These are phyloP conservation scores for Peromyscus attwateri DNA, from an alignment of 2,797 vertebrate genomes.

Conservation along the genomic window DNA sequence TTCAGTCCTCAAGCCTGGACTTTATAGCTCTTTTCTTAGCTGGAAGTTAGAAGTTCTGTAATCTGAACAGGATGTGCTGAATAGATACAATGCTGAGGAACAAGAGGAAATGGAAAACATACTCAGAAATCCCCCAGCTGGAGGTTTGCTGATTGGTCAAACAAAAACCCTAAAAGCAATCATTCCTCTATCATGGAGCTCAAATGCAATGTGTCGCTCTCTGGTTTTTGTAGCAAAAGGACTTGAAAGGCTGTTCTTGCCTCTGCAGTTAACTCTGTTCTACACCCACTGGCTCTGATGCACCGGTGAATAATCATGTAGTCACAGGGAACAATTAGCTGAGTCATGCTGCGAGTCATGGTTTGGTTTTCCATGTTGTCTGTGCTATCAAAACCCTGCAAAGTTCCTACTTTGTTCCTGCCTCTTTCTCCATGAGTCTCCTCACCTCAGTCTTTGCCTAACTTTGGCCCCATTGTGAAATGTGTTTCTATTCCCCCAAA, in stretches of 20 bases:
- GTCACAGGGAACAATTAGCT: background rate
- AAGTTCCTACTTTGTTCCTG: background rate
- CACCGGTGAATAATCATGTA: background rate
- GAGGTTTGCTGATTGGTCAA: background rate
- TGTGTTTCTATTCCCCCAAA: background rate
- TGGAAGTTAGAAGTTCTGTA: background rate
- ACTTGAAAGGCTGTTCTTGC: background rate
- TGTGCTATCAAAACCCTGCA: background rate
- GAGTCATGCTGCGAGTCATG: background rate
- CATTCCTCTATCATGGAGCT: background rate
- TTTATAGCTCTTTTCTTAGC: background rate
- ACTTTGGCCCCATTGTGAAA: background rate
- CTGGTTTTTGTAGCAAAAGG: background rate
- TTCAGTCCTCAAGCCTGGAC: background rate
- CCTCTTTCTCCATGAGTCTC: background rate
- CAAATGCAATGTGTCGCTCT: background rate
- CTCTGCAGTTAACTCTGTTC: background rate
- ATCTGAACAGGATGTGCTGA: background rate
- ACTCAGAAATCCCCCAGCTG: background rate
- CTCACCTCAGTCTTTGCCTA: background rate
- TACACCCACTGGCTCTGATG: background rate
- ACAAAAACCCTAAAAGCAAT: background rate
- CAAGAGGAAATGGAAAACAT: background rate
- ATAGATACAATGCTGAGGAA: background rate
- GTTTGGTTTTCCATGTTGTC: background rate